Evolutionary conservation across 2,888 invertebrate genomes (phyloP).

Genomic region (Sphaerophoria rueppellii): DNA sequence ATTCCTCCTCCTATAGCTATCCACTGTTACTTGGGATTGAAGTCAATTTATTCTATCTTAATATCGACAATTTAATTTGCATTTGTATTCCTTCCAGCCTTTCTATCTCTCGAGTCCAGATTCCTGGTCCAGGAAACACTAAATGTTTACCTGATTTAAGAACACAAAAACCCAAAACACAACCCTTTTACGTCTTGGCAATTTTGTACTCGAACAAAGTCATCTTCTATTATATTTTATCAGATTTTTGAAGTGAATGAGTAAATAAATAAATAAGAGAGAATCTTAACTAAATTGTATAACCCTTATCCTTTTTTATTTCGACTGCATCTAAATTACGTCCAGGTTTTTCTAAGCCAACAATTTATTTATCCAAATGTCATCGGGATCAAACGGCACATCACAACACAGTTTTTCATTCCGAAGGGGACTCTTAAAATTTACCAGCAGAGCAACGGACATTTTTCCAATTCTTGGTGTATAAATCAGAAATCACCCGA

Average conservation of each 20-base stretch:
- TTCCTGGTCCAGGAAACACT: constrained; percentile 12
- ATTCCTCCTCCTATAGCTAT: background rate
- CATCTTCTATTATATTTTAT: constrained; percentile 44
- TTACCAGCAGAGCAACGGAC: constrained; percentile 14
- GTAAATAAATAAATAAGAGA: constrained; percentile 5
- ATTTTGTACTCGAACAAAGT: constrained; percentile 9
- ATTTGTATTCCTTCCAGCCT: constrained; percentile 57
- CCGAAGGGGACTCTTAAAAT: constrained; percentile 12
- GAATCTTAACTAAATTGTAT: constrained; percentile 36
- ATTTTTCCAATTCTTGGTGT: constrained; percentile 36
- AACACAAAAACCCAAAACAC: background rate
- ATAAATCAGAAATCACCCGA: constrained; percentile 39
- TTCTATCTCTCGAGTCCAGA: constrained; percentile 4
- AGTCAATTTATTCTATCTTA: constrained; percentile 62
- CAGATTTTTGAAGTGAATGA: constrained; percentile 37
- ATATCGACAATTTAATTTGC: constrained; percentile 68
- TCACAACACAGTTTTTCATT: constrained; percentile 2
- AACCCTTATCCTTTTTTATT: constrained; percentile 24
- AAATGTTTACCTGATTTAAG: constrained; percentile 41
- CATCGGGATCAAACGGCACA: constrained; percentile 62
- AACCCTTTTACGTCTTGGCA: constrained; percentile 41
- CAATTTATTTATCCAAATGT: constrained; percentile 70
- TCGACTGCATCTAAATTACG: constrained; percentile 60
- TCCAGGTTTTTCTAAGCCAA: constrained; percentile 69
- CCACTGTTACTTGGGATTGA: constrained; percentile 27